Base-by-base conservation (phyloP, 1,140 invertebrate species). In the Drosophila burlai region DNA sequence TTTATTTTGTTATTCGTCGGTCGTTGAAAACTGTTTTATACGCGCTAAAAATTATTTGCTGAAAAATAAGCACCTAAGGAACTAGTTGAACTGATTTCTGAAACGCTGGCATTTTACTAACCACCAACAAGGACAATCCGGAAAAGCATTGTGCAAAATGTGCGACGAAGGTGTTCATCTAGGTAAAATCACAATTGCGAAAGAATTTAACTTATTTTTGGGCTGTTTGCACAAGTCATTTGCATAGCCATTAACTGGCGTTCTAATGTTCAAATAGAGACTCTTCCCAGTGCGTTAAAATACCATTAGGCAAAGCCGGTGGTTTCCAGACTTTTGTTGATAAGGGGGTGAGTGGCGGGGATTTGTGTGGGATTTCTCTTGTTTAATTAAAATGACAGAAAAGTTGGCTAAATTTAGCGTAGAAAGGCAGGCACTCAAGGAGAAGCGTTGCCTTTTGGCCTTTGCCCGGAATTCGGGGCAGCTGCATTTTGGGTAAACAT, bases 91-190 rank as follows among this genome's bases (percentile, higher is more conserved):
- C 40, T 24, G n/a, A 52, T n/a, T 29, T 54, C 31, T 18, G 13
- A 46, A 71, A n/a, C 40, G 29, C 40, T 31, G 24, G 63, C 63
- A 71, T 38, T 67, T 59, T 38, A 50, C 11, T 18, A 6, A 15
- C 34, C 65, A 69, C 36, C 40, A 59, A 38, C 10, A 47, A 36
- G 55, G 18, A 58, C 15, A 40, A 42, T 11, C 29, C 31, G 42
- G 5, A 36, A 38, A 16, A 49, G 47, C 40, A 79, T 43, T 38
- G 15, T 34, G 15, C 24, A 78, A 79, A 69, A 79, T 79, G 76
- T 62, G 76, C 65, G 76, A 71, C 76, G 76, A 79, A 64, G 54
- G 65, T 46, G 43, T 78, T 46, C 75, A 77, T 52, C 60, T 71
- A 79, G 76, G 76, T 79, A 79, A 57, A n/a, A 40, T 55, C 52